Evolutionary conservation across 2,113 vertebrate species (phyloP), one percentile per base, ranked within the genome.

Genomic region (Mesembrinibis cayennensis): DNA sequence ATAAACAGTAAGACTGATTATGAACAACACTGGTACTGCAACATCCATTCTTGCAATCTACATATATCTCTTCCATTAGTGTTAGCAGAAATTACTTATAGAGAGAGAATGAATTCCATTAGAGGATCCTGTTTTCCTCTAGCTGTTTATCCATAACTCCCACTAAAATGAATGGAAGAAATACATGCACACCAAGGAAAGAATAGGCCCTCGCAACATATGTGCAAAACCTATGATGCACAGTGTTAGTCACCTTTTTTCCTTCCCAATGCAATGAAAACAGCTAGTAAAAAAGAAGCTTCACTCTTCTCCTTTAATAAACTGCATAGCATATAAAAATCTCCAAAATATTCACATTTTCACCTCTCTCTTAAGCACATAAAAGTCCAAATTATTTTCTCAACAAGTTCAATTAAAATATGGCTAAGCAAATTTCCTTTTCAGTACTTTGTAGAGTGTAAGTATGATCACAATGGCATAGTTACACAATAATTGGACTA

Each of bases 351-450:
- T 45, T 63, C 38, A 73, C 18, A 91, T 66, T 78, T 96, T 67
- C 32, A 88, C 55, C 36, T 84, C 44, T 81, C 11, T 78, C 63
- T 69, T 59, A 90, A 92, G 34, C 58, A 42, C 13, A 61, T 12
- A 9, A 22, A 89, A 95, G 21, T 36, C 73, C 9, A 76, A 47
- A 78, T 92, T 76, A 59, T 87, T 87, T 87, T 94, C 82, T 95
- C 79, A 78, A 67, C 53, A 92, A 95, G 89, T 85, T 96, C 91
- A 70, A 76, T 77, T 90, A 92, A 95, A 76, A 78, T 23, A 87
- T 3, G 4, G 49, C 90, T 91, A 81, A 92, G 70, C 67, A 87
- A 82, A 94, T 94, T 82, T 91, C 74, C 52, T 87, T 84, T 52
- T 45, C 73, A 59, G 42, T 38, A 86, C 56, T 89, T 83, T 47